These are phyloP conservation scores for Speoplatyrhinus poulsoni DNA, from an alignment of 2,113 vertebrate species.

Conservation along the genomic window DNA sequence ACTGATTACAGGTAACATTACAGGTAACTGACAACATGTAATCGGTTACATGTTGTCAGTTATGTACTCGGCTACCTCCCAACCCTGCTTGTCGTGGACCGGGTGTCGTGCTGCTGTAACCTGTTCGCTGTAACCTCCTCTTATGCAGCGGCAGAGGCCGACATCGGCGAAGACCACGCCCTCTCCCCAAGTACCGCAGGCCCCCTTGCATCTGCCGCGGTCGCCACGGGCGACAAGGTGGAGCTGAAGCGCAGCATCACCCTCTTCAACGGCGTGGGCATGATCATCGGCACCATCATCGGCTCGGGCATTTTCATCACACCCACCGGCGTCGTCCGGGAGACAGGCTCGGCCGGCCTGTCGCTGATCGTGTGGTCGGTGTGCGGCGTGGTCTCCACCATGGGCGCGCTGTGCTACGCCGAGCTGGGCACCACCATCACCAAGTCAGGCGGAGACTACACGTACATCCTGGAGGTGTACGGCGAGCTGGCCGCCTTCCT, in stretches of 20 bases:
- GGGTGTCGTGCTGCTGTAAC: too few relatives aligned
- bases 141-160: neutral
- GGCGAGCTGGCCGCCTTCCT: constrained; percentile 74
- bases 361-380: constrained; percentile 72
- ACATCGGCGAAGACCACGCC: constrained; percentile 35
- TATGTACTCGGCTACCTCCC: too few relatives aligned
- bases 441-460: constrained; percentile 78
- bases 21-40: too few relatives aligned
- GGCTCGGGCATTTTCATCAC: constrained; percentile 77
- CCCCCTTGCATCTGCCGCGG: neutral
- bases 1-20: too few relatives aligned
- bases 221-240: constrained; percentile 56
- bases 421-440: constrained; percentile 77
- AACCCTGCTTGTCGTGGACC: too few relatives aligned
- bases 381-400: constrained; percentile 75
- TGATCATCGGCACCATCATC: constrained; percentile 80
- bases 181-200: neutral
- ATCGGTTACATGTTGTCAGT: too few relatives aligned
- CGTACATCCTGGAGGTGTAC: constrained; percentile 77
- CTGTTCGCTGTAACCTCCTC: neutral
- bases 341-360: constrained; percentile 71
- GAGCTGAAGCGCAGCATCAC: constrained; percentile 77
- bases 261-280: constrained; percentile 74
- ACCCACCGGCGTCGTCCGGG: constrained; percentile 73
- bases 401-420: constrained; percentile 77